Conservation (phyloP, 2,113 vertebrate genomes). For the Dinomys branickii region DNA sequence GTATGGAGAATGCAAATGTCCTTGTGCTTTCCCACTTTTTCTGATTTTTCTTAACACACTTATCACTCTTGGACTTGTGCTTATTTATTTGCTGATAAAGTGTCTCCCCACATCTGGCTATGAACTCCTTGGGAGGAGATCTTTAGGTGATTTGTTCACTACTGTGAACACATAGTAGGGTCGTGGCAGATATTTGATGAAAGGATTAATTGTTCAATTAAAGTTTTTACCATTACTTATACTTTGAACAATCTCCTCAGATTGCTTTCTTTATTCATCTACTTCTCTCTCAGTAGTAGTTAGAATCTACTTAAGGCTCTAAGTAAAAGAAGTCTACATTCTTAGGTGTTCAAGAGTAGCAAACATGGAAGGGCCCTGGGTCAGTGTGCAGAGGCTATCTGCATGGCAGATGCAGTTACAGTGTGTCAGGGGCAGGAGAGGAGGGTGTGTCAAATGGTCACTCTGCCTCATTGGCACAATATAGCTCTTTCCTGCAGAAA, state of each 20-base stretch:
- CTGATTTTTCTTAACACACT: neutral
- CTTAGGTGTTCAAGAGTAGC: neutral
- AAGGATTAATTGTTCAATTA: conserved; percentile 23
- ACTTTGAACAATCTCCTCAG: conserved; percentile 1
- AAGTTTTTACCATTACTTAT: conserved; percentile 25
- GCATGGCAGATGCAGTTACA: neutral
- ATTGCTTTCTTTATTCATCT: conserved; percentile 48
- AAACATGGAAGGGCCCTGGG: neutral
- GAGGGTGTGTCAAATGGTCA: too few relatives aligned
- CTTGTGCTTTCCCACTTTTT: neutral
- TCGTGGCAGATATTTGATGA: conserved; percentile 1
- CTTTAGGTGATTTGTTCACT: neutral
- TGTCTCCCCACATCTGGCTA: neutral
- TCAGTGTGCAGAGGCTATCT: neutral
- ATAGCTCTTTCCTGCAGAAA: neutral
- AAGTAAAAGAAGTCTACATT: conserved; percentile 47
- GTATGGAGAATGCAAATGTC: neutral
- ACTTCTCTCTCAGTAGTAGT: conserved; percentile 64
- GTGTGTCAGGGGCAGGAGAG: neutral
- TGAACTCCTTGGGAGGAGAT: neutral
- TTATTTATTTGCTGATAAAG: neutral
- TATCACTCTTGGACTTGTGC: neutral
- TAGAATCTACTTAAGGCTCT: conserved; percentile 49
- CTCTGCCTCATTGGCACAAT: neutral
- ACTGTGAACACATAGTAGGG: neutral